A percentile compares a stretch with the other conserved stretches of the same genome.
Evolutionary conservation across 2,113 vertebrate species (phyloP).

Genomic region (Polypterus senegalus): DNA sequence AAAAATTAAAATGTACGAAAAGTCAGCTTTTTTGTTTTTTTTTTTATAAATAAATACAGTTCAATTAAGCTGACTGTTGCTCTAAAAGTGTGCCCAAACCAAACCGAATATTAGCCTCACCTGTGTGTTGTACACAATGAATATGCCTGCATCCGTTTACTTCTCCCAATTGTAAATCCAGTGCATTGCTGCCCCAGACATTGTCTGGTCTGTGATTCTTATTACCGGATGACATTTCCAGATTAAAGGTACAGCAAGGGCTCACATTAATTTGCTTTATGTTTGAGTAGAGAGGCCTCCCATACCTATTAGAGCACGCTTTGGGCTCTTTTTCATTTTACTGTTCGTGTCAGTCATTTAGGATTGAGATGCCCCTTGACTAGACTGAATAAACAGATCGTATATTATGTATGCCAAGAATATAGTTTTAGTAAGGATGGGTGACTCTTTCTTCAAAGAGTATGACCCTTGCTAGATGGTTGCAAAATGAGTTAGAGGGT

Average conservation of each 20-base stretch:
- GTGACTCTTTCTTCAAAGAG: neutral
- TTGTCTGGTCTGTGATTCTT: constrained; percentile 44
- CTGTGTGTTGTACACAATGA: too few relatives aligned
- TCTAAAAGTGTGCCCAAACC: too few relatives aligned
- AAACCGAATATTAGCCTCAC: too few relatives aligned
- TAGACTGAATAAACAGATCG: constrained; percentile 58
- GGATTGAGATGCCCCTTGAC: constrained; percentile 50
- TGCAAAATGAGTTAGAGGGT: neutral
- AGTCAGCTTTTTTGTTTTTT: too few relatives aligned
- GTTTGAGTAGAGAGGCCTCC: constrained; percentile 70
- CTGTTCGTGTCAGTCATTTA: constrained; percentile 66
- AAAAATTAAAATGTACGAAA: too few relatives aligned
- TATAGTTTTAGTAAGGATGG: constrained; percentile 1
- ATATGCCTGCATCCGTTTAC: neutral
- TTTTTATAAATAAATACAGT: too few relatives aligned
- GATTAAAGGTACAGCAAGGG: constrained; percentile 54
- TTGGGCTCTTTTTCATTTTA: constrained; percentile 55
- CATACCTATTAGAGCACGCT: constrained; percentile 48
- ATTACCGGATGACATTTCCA: constrained; percentile 68
- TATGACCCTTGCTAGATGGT: neutral
- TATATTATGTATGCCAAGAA: constrained; percentile 34
- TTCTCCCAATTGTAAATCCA: constrained; percentile 50
- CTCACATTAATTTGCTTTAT: constrained; percentile 72
- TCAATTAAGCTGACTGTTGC: too few relatives aligned
- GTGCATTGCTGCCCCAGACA: constrained; percentile 43